A percentile compares a stretch with the other conserved stretches of the same genome.
Conservation (phyloP, 2,888 invertebrate genomes). For the Tiliacea aurago region DNA sequence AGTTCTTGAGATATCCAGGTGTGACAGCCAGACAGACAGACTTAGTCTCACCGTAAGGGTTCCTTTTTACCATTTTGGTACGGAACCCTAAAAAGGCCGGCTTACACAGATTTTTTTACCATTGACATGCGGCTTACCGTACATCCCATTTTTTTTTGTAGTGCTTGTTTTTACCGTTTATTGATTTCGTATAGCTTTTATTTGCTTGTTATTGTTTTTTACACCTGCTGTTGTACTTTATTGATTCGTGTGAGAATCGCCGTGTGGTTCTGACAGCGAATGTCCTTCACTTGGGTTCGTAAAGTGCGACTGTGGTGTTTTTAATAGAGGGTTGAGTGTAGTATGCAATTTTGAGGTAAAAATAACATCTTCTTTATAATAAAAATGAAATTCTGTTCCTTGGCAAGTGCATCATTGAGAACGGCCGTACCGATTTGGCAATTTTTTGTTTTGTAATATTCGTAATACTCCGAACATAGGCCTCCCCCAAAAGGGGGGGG, state of each 20-base stretch:
- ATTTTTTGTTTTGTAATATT: too few species aligned
- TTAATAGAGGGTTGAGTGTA: not conserved
- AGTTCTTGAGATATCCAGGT: too few species aligned
- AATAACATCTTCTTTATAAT: not conserved
- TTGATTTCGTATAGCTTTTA: constrained; percentile 10
- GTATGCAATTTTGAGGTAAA: not conserved
- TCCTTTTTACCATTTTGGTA: too few species aligned
- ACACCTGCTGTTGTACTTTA: not conserved
- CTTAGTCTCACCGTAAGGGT: too few species aligned
- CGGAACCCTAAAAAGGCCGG: not conserved
- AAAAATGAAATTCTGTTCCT: too few species aligned
- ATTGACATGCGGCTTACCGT: too few species aligned
- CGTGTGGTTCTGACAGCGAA: constrained; percentile 1
- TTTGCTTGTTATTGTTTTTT: constrained; percentile 16
- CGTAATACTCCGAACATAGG: too few species aligned
- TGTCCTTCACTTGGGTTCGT: not conserved
- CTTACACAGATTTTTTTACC: not conserved
- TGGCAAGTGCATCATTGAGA: too few species aligned
- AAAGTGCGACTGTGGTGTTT: not conserved
- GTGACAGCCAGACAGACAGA: too few species aligned
- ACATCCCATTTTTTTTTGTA: not conserved
- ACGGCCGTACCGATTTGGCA: too few species aligned
- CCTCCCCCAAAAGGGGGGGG: too few species aligned
- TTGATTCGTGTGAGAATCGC: constrained; percentile 19
- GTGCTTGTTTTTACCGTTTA: constrained; percentile 31